Evolutionary conservation across 2,797 vertebrate genomes (phyloP).

Genomic region (Dallia pectoralis): DNA sequence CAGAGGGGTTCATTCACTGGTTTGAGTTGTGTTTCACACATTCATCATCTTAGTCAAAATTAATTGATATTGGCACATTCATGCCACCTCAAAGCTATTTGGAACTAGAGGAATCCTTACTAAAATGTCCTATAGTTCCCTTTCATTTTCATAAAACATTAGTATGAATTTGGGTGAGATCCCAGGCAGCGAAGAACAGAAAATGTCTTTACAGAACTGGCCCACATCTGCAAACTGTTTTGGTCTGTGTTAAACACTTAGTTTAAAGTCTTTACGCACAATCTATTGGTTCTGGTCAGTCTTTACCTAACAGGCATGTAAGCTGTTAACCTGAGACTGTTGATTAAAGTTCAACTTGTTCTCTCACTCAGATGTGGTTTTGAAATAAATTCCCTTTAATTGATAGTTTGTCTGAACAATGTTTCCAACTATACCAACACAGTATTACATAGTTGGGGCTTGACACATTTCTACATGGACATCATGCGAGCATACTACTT

Average conservation of each 20-base stretch:
- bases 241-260: not conserved
- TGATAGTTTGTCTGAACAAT: slow-evolving; percentile 16
- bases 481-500: slow-evolving; percentile 29
- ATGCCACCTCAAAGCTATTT: not conserved
- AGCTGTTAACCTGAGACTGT: not conserved
- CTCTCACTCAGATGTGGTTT: not conserved
- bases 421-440: not conserved
- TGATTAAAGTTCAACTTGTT: not conserved
- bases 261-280: not conserved
- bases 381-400: not conserved
- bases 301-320: not conserved
- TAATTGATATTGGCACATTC: not conserved
- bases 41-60: too few relatives aligned
- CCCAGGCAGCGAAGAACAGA: not conserved
- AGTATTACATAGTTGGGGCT: not conserved
- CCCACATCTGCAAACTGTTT: not conserved
- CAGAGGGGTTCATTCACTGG: not conserved
- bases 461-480: slow-evolving; percentile 19
- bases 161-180: not conserved
- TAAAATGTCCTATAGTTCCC: not conserved
- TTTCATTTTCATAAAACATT: not conserved
- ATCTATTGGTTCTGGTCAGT: not conserved
- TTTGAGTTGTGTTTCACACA: not conserved
- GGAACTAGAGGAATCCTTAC: not conserved
- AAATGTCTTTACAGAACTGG: not conserved